These are phyloP conservation scores for Cryptus armator DNA, from an alignment of 2,888 invertebrate species.

Conservation along the genomic window DNA sequence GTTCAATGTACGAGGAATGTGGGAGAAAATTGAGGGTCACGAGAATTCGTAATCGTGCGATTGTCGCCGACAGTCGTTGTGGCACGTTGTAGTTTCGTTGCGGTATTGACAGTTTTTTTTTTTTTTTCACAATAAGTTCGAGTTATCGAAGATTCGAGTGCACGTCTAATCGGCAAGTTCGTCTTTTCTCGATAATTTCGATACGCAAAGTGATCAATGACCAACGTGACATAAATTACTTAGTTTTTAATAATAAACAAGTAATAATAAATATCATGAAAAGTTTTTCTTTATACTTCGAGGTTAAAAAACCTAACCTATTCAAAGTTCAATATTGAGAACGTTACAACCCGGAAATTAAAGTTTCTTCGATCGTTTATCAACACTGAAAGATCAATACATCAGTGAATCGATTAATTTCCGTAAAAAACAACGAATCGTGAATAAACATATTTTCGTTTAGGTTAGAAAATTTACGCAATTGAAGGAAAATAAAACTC, in stretches of 20 bases:
- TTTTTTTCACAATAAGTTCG: no score
- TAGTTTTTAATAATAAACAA: background rate
- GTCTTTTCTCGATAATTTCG: background rate
- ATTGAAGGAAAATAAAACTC: background rate
- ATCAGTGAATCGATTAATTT: background rate
- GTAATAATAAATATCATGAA: background rate
- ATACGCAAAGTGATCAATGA: background rate
- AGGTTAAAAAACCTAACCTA: conserved; percentile 24
- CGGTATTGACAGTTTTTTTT: no score
- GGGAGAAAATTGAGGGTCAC: no score
- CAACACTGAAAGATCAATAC: background rate
- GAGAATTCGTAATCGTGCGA: no score
- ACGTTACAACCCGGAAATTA: background rate
- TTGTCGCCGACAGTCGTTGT: no score
- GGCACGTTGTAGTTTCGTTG: no score
- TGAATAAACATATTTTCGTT: background rate
- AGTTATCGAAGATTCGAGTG: no score
- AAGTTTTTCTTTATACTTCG: background rate
- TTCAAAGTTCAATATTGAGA: background rate
- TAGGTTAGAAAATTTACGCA: background rate
- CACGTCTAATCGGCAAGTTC: no score
- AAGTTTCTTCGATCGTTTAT: background rate
- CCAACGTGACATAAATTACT: background rate
- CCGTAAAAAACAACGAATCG: background rate
- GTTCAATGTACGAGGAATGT: no score